These are phyloP conservation scores for Alloscopus bannaensis DNA, from an alignment of 2,888 invertebrate species.

Conservation along the genomic window DNA sequence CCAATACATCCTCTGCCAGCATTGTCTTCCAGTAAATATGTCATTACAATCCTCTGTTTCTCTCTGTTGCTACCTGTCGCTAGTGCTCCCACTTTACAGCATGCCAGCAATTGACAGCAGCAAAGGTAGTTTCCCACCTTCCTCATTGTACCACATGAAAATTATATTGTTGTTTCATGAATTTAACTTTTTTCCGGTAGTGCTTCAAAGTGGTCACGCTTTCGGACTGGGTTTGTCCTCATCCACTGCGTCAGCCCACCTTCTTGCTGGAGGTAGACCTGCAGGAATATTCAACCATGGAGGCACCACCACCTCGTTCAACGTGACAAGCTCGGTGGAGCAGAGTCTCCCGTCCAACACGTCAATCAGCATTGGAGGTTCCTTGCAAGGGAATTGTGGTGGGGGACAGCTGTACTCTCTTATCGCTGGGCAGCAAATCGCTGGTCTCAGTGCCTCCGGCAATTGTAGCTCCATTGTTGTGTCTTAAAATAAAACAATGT, in stretches of 20 bases:
- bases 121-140: too few relatives aligned
- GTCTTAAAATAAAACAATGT: too few relatives aligned
- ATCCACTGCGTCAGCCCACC: conserved; percentile 6
- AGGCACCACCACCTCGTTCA: conserved; percentile 30
- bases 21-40: too few relatives aligned
- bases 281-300: conserved; percentile 44
- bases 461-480: conserved; percentile 41
- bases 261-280: conserved; percentile 34
- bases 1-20: too few relatives aligned
- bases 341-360: conserved; percentile 30
- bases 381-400: conserved; percentile 29
- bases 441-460: conserved; percentile 17
- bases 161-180: too few relatives aligned
- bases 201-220: conserved; percentile 26
- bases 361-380: conserved; percentile 24
- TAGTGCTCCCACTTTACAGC: too few relatives aligned
- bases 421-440: conserved; percentile 26
- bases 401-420: conserved; percentile 34
- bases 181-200: too few relatives aligned
- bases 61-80: too few relatives aligned
- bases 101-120: too few relatives aligned
- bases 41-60: too few relatives aligned
- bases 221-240: conserved; percentile 14
- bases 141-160: too few relatives aligned
- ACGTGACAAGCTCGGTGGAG: conserved; percentile 4